A percentile compares a stretch with the other conserved stretches of the same genome.
phyloP scores from a whole-genome alignment of 2,888 invertebrate genomes.

The Lysandra coridon region DNA sequence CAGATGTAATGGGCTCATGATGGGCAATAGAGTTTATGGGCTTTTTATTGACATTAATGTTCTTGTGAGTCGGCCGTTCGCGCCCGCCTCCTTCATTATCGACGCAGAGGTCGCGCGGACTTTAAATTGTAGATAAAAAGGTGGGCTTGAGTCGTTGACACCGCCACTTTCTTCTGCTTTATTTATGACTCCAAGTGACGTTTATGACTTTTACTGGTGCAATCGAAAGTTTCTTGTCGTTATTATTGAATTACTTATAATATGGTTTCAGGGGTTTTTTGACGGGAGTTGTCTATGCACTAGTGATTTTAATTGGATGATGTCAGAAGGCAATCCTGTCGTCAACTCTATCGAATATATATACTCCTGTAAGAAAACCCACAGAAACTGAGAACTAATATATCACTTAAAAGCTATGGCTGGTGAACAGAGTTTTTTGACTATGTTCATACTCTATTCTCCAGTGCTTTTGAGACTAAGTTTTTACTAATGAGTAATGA shows the following conservation, averaged over 20 bases:
- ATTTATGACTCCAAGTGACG: constrained; percentile 47
- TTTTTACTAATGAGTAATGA: too few species aligned
- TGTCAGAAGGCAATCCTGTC: too few species aligned
- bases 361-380: too few species aligned
- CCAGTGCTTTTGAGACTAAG: too few species aligned
- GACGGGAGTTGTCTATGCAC: neutral
- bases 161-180: constrained; percentile 43
- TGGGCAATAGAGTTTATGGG: constrained; percentile 77
- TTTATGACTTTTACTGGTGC: constrained; percentile 18
- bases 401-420: too few species aligned
- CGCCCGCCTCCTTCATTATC: constrained; percentile 77
- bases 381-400: too few species aligned
- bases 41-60: constrained; percentile 81
- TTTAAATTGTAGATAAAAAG: constrained; percentile 72
- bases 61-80: constrained; percentile 75
- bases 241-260: neutral
- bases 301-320: too few species aligned
- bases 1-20: constrained; percentile 79
- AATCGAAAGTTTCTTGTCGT: constrained; percentile 1
- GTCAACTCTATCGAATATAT: too few species aligned
- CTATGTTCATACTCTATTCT: too few species aligned
- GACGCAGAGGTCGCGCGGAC: constrained; percentile 73
- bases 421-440: too few species aligned
- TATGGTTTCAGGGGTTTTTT: neutral
- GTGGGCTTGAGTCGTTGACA: constrained; percentile 52